Percentiles rank a stretch among this genome's conserved stretches.
phyloP scores from a whole-genome alignment of 2,888 invertebrate genomes.

The Erynnis tages region DNA sequence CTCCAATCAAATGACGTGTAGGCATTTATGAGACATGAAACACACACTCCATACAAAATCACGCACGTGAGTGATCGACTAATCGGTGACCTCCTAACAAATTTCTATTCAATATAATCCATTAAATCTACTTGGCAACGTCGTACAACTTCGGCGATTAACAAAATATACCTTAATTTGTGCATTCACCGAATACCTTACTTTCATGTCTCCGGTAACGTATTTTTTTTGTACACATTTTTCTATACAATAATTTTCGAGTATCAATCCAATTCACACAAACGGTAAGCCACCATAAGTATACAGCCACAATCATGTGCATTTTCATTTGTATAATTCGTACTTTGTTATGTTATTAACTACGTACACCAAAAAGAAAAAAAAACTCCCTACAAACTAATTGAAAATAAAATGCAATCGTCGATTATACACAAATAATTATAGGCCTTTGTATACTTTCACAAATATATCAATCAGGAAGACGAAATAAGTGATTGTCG shows the following conservation, averaged over 20 bases:
- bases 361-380: constrained; percentile 28
- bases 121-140: constrained; percentile 25
- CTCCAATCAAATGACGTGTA: background rate
- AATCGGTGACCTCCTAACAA: constrained; percentile 7
- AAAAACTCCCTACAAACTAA: constrained; percentile 40
- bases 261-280: background rate
- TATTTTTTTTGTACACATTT: too few relatives aligned
- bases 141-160: constrained; percentile 12
- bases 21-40: constrained; percentile 12
- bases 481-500: constrained; percentile 44
- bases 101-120: constrained; percentile 16
- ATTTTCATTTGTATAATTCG: constrained; percentile 39
- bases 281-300: constrained; percentile 13
- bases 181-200: constrained; percentile 8
- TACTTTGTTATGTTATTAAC: constrained; percentile 39
- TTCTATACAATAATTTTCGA: too few relatives aligned
- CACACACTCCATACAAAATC: constrained; percentile 3
- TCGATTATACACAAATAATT: constrained; percentile 38
- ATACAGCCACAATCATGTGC: constrained; percentile 35
- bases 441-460: constrained; percentile 41
- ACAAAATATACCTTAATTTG: constrained; percentile 18
- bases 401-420: constrained; percentile 45
- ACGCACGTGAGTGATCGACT: background rate
- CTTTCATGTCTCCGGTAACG: constrained; percentile 8
- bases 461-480: constrained; percentile 45